Evolutionary conservation across 2,797 vertebrate species (phyloP).

Genomic region (Cichlasoma orientale): DNA sequence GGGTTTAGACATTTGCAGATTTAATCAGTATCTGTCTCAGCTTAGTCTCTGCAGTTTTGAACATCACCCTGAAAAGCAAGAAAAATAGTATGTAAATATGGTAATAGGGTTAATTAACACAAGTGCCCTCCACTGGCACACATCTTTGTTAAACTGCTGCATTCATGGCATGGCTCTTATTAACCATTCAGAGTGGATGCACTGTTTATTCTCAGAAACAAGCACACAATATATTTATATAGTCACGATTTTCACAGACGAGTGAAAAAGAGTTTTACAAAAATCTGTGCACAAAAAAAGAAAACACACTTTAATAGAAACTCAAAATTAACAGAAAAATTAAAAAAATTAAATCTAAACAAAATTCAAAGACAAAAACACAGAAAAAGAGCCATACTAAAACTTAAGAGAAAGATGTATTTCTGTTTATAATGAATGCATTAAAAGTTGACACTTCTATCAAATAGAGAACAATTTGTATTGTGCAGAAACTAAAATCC

Average conservation of each 20-base stretch:
- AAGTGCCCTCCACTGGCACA: not conserved
- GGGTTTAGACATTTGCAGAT: too few relatives aligned
- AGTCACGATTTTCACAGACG: too few relatives aligned
- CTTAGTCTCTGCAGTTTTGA: too few relatives aligned
- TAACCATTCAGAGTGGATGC: not conserved
- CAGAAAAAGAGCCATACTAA: not conserved
- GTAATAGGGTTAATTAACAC: too few relatives aligned
- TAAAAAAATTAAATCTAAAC: not conserved
- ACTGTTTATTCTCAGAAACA: too few relatives aligned
- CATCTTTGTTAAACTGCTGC: not conserved
- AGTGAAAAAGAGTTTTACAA: not conserved
- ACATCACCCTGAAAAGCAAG: not conserved
- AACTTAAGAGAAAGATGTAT: not conserved
- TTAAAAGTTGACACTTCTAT: too few relatives aligned
- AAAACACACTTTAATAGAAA: not conserved
- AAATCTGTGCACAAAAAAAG: not conserved
- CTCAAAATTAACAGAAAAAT: not conserved
- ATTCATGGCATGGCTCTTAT: not conserved
- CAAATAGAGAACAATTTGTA: too few relatives aligned
- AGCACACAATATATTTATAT: too few relatives aligned
- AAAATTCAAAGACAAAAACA: not conserved
- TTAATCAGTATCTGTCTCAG: too few relatives aligned
- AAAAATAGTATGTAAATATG: not conserved
- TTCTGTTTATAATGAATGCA: too few relatives aligned
- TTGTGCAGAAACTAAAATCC: too few relatives aligned